Percentiles rank a stretch among this genome's conserved stretches.
Conservation (phyloP, 1,140 invertebrate species). For the Heliconius hermathena region DNA sequence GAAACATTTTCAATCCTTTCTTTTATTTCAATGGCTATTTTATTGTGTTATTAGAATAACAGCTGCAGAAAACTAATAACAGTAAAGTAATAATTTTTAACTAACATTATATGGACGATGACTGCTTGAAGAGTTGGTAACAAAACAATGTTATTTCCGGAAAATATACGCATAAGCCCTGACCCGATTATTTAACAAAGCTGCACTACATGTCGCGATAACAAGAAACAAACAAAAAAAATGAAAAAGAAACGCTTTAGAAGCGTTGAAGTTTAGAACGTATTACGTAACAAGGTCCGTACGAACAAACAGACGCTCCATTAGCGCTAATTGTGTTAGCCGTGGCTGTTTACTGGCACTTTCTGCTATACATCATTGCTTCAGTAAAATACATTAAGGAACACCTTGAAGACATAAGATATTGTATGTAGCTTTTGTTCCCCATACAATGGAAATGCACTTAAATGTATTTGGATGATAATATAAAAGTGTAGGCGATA, state of each 20-base stretch:
- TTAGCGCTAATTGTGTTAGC: conserved; percentile 65
- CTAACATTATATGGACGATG: too few species aligned
- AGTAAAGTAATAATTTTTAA: too few species aligned
- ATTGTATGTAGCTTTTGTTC: conserved; percentile 10
- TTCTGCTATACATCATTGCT: conserved; percentile 25
- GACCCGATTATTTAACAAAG: conserved; percentile 21
- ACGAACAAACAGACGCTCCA: conserved; percentile 59
- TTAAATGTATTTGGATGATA: background rate
- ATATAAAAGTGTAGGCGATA: background rate
- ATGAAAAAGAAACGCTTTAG: conserved; percentile 3
- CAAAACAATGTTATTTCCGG: background rate
- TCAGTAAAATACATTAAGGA: conserved; percentile 17
- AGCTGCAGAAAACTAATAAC: too few species aligned
- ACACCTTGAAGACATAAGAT: conserved; percentile 1
- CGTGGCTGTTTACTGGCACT: conserved; percentile 22
- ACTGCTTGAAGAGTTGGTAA: background rate
- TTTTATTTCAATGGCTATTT: too few species aligned
- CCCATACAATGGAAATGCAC: background rate
- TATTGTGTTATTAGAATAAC: too few species aligned
- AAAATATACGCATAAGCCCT: conserved; percentile 5
- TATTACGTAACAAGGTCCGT: conserved; percentile 38
- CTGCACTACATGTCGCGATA: conserved; percentile 22
- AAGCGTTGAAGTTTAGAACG: conserved; percentile 32
- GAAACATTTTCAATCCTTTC: too few species aligned
- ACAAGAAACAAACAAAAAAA: conserved; percentile 33